Evolutionary conservation across 2,888 invertebrate genomes (phyloP), one percentile per base, ranked within the genome.

Genomic region (Plusia festucae): DNA sequence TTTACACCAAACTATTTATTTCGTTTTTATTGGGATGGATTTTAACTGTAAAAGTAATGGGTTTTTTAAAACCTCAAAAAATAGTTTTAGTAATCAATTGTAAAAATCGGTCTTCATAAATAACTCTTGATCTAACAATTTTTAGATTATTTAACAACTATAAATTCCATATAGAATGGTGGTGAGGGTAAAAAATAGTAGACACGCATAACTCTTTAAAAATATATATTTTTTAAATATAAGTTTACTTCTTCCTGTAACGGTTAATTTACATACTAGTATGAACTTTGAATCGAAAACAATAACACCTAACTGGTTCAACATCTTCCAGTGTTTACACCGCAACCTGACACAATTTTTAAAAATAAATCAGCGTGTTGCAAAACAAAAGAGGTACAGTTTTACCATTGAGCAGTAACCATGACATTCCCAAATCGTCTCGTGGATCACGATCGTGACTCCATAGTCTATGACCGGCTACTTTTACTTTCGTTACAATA

Each of bases 341-440:
- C 65, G 62, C 55, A 71, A 70, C 72, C 70, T 40, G 66, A 72
- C 75, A 77, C 64, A 52, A 46, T 71, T 70, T 40, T 60, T 70
- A 84, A 84, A 88, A 85, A 81, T 79, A 82, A 79, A 76, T 68
- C 72, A 71, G 81, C 69, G 68, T 30, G 58, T 91, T 90, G 84
- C 88, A 85, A 91, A 91, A 91, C 88, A 86, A 86, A 85, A 83
- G 73, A 68, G 58, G 65, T 68, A 51, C 78, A 73, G 77, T 78
- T 68, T 68, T 81, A 76, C 65, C 69, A 74, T 71, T 76, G 82
- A 82, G 72, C 80, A 63, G 80, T 93, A 94, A 90, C 94, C 94
- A 89, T 94, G 94, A 94, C 94, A 94, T 95, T 94, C 94, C 90
- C 88, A 87, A 93, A 92, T 91, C 92, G 87, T 93, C 92, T 93